Evolutionary conservation across 2,113 vertebrate genomes (phyloP).

Genomic region (Corydoras maculifer): DNA sequence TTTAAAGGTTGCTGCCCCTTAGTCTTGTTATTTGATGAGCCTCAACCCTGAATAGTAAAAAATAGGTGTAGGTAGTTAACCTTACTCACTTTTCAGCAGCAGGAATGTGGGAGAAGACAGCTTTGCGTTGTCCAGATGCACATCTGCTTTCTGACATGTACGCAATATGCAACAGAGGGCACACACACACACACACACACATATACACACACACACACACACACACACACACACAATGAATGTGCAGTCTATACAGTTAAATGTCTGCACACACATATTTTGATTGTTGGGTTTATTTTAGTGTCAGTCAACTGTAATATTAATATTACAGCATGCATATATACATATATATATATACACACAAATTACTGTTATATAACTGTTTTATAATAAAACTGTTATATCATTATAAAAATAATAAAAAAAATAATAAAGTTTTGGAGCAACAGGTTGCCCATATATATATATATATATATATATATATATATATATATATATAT

Average conservation of each 20-base stretch:
- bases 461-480: too few relatives aligned
- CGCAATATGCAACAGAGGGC: slow-evolving; percentile 1
- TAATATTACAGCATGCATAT: too few relatives aligned
- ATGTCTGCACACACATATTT: background rate
- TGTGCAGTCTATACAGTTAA: too few relatives aligned
- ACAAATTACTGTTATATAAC: too few relatives aligned
- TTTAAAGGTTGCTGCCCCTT: slow-evolving; percentile 54
- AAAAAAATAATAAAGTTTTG: too few relatives aligned
- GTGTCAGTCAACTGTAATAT: too few relatives aligned
- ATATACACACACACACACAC: slow-evolving; percentile 3
- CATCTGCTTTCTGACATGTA: slow-evolving; percentile 35
- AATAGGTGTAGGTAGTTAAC: slow-evolving; percentile 64
- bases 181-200: slow-evolving; percentile 21
- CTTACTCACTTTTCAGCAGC: slow-evolving; percentile 46
- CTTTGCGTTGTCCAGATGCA: slow-evolving; percentile 49
- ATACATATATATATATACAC: too few relatives aligned
- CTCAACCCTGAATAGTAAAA: slow-evolving; percentile 63
- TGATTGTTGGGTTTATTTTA: too few relatives aligned
- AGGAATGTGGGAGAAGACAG: slow-evolving; percentile 65
- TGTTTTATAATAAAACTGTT: too few relatives aligned
- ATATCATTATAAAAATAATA: too few relatives aligned
- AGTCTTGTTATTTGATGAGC: slow-evolving; percentile 58
- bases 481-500: too few relatives aligned
- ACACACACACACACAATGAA: background rate
- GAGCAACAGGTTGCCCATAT: too few relatives aligned